Percentiles rank a stretch among this genome's conserved stretches.
phyloP scores from a whole-genome alignment of 2,888 invertebrate genomes.

The Asteroscopus sphinx region DNA sequence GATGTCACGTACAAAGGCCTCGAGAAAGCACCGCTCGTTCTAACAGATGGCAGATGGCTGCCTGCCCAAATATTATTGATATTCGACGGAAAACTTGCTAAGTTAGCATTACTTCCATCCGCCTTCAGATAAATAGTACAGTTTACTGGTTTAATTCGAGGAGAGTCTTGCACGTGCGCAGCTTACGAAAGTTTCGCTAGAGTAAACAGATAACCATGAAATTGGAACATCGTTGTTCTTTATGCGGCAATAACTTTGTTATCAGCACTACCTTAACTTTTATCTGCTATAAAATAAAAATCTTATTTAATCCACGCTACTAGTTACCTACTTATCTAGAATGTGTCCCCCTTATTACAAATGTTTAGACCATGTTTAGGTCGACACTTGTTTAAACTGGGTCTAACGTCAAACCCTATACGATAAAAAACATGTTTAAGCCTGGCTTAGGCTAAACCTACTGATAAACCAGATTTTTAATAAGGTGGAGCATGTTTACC shows the following conservation, averaged over 20 bases:
- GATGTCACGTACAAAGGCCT: constrained; percentile 76
- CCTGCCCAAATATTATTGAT: constrained; percentile 64
- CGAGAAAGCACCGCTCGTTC: constrained; percentile 66
- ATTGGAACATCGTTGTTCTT: constrained; percentile 66
- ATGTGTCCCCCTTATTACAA: no score
- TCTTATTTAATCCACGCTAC: constrained; percentile 38
- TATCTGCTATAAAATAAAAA: constrained; percentile 35
- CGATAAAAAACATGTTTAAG: no score
- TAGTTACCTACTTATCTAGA: constrained; percentile 33
- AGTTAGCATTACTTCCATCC: constrained; percentile 18
- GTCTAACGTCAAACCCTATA: no score
- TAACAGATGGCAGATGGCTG: constrained; percentile 74
- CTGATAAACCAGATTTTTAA: no score
- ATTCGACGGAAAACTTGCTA: constrained; percentile 38
- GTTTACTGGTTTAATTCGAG: constrained; percentile 33
- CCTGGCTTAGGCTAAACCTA: no score
- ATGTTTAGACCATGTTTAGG: no score
- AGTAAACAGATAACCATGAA: constrained; percentile 71
- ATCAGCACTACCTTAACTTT: constrained; percentile 57
- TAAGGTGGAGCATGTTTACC: constrained; percentile 14
- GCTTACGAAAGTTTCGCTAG: constrained; percentile 64
- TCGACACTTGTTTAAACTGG: no score
- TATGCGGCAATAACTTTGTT: constrained; percentile 53
- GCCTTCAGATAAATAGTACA: constrained; percentile 20
- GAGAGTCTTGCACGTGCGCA: constrained; percentile 50